A percentile compares a stretch with the other conserved stretches of the same genome.
Evolutionary conservation across 2,888 invertebrate genomes (phyloP).

Genomic region (Ormyrus pomaceus): DNA sequence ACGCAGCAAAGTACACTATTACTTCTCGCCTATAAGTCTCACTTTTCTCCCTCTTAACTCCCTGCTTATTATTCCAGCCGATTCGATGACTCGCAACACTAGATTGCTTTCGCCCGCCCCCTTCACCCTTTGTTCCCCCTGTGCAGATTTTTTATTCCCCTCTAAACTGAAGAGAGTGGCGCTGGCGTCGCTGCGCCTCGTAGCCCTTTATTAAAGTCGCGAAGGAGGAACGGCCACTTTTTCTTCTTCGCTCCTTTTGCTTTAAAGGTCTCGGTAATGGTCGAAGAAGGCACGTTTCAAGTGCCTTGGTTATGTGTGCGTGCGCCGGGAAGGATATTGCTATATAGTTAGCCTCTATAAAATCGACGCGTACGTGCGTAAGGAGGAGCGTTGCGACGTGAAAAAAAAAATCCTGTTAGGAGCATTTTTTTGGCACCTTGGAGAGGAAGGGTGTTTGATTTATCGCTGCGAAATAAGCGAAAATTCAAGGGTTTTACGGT

Average conservation of each 20-base stretch:
- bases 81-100: too few species aligned
- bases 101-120: neutral
- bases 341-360: too few species aligned
- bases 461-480: neutral
- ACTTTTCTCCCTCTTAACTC: neutral
- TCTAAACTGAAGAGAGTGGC: constrained; percentile 20
- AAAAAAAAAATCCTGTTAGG: neutral
- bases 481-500: too few species aligned
- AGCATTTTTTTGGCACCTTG: neutral
- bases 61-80: too few species aligned
- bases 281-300: constrained; percentile 13
- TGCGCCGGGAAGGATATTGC: neutral
- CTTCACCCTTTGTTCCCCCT: constrained; percentile 32
- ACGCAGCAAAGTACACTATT: neutral
- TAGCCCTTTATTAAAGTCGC: constrained; percentile 59
- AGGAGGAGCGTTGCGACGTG: neutral
- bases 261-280: too few species aligned
- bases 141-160: constrained; percentile 39
- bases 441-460: constrained; percentile 10
- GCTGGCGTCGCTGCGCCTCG: neutral
- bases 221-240: constrained; percentile 9
- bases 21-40: neutral
- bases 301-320: neutral
- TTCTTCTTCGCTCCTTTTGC: too few species aligned
- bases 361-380: neutral